Base-by-base conservation (phyloP, 2,113 vertebrate genomes). In the Labeo catla region DNA sequence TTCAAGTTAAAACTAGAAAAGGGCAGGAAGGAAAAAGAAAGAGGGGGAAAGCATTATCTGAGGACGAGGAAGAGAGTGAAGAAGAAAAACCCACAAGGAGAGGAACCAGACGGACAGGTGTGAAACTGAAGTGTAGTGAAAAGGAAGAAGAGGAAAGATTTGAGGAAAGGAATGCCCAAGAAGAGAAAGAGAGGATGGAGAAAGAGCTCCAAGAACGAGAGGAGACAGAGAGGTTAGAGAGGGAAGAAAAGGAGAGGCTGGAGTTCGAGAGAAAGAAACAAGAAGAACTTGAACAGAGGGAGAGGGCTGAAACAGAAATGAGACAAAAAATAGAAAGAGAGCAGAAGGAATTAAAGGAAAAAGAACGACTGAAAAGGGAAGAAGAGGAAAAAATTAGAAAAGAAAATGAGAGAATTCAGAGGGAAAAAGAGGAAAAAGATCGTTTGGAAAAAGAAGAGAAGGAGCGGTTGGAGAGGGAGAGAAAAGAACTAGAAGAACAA, bases 261-360 rank as follows among this genome's bases (percentile, higher is more conserved):
- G 80, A 87, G 21, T 82, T 16, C 7, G 76, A 87, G 50, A 84
- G 23, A 85, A 70, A 76, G 13, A 84, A 91, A 50, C 54, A 23
- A 12, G 81, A 87, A 57, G 79, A 84, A 63, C 43, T 6, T 11
- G 50, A 74, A 65, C 54, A 34, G 10, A 59, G 11, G 7, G 65
- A 83, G 12, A 68, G 15, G 10, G n/a, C 59, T 4, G 82, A 79
- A 43, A 57, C 34, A 0, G 70, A 84, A 54, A 47, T 72, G 4
- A 83, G 15, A 66, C 70, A 81, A 49, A 80, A 63, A 13, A 8
- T 79, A 1, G 65, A 86, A 73, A 88, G 13, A 16, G 72, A 87
- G 39, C 76, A 66, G 36, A 61, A 82, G 9, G 74, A 89, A 80
- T 68, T 39, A 47, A 52, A 74, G 7, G 83, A 82, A 76, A 68